Evolutionary conservation across 2,888 invertebrate species (phyloP).

Genomic region (Penaeus monodon): DNA sequence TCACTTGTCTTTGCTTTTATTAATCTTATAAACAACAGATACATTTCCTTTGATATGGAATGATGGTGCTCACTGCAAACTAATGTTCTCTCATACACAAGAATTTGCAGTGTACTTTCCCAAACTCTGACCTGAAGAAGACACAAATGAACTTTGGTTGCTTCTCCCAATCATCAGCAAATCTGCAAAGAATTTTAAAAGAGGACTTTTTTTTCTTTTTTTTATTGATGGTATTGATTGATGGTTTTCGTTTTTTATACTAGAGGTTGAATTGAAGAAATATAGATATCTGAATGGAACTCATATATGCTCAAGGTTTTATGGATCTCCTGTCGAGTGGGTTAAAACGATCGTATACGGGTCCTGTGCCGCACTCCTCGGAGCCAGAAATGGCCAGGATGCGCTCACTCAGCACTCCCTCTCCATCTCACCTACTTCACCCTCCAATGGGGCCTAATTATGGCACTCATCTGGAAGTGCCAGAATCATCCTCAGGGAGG

Average conservation of each 20-base stretch:
- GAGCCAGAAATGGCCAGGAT: constrained; percentile 33
- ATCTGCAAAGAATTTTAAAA: not conserved
- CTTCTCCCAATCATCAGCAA: no score
- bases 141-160: no score
- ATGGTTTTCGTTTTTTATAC: not conserved
- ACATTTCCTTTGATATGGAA: no score
- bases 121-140: no score
- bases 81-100: no score
- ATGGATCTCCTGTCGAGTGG: constrained; percentile 54
- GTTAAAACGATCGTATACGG: constrained; percentile 46
- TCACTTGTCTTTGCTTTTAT: no score
- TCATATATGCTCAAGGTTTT: constrained; percentile 45
- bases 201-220: no score
- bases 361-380: constrained; percentile 26
- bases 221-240: not conserved
- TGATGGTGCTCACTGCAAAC: no score
- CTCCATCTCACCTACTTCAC: constrained; percentile 46
- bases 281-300: constrained; percentile 12
- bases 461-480: constrained; percentile 52
- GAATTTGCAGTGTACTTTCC: no score
- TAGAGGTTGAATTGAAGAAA: not conserved
- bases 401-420: constrained; percentile 52
- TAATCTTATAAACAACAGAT: no score
- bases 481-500: constrained; percentile 28
- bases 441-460: constrained; percentile 46